Evolutionary conservation across 1,140 invertebrate genomes (phyloP), one percentile per base, ranked within the genome.

Genomic region (Cataglyphis hispanica): DNA sequence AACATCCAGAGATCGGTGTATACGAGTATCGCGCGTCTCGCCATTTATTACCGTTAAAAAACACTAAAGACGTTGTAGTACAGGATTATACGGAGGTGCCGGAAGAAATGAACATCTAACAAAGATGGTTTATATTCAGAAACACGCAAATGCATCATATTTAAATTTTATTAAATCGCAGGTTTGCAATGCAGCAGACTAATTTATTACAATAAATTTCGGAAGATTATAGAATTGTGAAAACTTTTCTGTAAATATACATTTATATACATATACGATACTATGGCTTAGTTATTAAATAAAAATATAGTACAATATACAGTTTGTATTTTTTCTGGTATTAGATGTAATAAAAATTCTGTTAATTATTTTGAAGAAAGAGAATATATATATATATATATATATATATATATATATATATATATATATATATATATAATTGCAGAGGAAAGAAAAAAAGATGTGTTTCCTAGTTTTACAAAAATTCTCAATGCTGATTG

Each of bases 11-110:
- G 85, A 94, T 98, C 84, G 94, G 94, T 43, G 91, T 95, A 22
- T 98, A 98, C 94, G 95, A 98, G 91, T 96, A 96, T 89, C 96
- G 97, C 91, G 95, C 95, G n/a, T 96, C 96, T 8, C 96, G 96
- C 87, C 94, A 91, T 53, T 34, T 95, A 46, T 1, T 94, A 72
- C 16, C 87, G 1, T 7, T 58, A 16, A 84, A 27, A 10, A 6
- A 86, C 0, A 88, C 86, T 2, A 50, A 22, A 11, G 0, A 86
- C 67, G 13, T 92, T 40, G 13, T 75, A 16, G 25, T 92, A 2
- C 2, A 60, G 22, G 75, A 91, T 1, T 78, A 37, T 37, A 7
- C 69, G 70, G 60, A 84, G 7, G 43, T 11, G 7, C 1, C 13
- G 19, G 53, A 43, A 60, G 66, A 60, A 74, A 31, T 11, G 34